phyloP scores from a whole-genome alignment of 2,797 vertebrate species.

The Dermochelys coriacea region DNA sequence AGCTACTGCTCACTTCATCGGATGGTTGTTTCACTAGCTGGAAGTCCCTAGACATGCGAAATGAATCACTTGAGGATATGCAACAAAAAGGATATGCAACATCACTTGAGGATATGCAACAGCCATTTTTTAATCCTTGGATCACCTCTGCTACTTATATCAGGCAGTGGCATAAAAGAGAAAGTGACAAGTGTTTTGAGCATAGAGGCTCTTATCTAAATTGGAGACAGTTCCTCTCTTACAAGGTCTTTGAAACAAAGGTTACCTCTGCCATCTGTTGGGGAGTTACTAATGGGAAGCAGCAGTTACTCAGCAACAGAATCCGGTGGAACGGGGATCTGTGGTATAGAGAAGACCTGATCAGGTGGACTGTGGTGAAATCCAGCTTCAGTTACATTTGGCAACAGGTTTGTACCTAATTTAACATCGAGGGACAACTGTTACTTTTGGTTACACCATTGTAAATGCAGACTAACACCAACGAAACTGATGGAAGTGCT shows the following conservation, averaged over 20 bases:
- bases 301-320: background rate
- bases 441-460: background rate
- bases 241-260: background rate
- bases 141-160: background rate
- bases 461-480: background rate
- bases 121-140: background rate
- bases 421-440: background rate
- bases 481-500: background rate
- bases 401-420: background rate
- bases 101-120: background rate
- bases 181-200: background rate
- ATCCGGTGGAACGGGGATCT: background rate
- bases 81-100: constrained; percentile 21
- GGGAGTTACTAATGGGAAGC: background rate
- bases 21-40: background rate
- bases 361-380: background rate
- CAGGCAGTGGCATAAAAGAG: background rate
- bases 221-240: background rate
- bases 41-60: background rate
- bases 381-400: background rate
- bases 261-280: constrained; percentile 54
- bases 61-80: background rate
- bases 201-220: background rate
- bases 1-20: no score
- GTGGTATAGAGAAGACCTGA: background rate